phyloP scores from a whole-genome alignment of 1,140 invertebrate species.

The Drosophila kurseongensis region DNA sequence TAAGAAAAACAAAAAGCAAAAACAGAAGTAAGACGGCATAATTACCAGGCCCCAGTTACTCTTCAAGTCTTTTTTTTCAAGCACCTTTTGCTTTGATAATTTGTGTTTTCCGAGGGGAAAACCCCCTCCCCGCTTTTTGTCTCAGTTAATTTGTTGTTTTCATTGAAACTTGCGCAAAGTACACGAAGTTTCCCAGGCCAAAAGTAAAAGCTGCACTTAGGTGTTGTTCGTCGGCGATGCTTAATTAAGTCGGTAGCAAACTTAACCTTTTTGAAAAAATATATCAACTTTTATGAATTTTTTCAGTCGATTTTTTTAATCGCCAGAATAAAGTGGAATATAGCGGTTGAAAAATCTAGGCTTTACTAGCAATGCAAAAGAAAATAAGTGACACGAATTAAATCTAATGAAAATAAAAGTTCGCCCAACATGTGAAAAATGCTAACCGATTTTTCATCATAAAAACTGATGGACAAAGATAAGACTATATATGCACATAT shows the following conservation, averaged over 20 bases:
- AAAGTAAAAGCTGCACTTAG: conserved; percentile 68
- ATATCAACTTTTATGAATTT: conserved; percentile 2
- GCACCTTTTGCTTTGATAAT: conserved; percentile 22
- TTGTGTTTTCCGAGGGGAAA: conserved; percentile 21
- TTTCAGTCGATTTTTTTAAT: not conserved
- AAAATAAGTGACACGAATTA: conserved; percentile 73
- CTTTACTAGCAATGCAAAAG: conserved; percentile 29
- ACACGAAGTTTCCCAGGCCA: conserved; percentile 56
- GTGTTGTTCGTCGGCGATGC: conserved; percentile 3
- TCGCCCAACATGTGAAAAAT: conserved; percentile 61
- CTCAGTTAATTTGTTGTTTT: conserved; percentile 70
- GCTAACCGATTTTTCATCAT: conserved; percentile 60
- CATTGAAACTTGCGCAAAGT: conserved; percentile 58
- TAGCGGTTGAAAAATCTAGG: not conserved
- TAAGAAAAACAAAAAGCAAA: conserved; percentile 4
- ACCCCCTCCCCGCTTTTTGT: conserved; percentile 15
- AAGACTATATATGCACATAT: conserved; percentile 11
- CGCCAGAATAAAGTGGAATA: not conserved
- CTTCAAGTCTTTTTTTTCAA: conserved; percentile 14
- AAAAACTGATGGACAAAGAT: conserved; percentile 37
- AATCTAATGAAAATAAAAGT: conserved; percentile 70
- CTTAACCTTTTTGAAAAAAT: conserved; percentile 30
- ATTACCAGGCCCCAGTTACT: conserved; percentile 43
- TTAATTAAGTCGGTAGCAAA: conserved; percentile 3
- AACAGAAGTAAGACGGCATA: conserved; percentile 33